Base-by-base conservation (phyloP, 1,140 invertebrate genomes). In the Meteorus sp. region DNA sequence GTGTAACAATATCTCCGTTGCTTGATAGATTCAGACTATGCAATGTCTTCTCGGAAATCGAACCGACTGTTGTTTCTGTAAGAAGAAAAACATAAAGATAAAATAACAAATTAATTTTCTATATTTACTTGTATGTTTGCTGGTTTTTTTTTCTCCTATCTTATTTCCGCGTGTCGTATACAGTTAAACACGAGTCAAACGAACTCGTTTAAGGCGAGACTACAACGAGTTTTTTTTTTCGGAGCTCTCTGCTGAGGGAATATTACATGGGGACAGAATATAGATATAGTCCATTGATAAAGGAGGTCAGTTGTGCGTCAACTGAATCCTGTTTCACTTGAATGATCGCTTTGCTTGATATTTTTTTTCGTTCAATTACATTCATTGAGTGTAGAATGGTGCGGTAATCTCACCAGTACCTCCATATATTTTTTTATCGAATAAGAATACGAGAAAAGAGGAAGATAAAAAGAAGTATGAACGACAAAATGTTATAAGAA, bases 11-110 rank as follows among this genome's bases (percentile, higher is more conserved):
- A 13, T 78, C 71, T 13, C 76, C 76, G 73, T 78, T 79, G 64
- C 70, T 78, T 19, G 76, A 79, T 2, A 79, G 55, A 37, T 74
- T 76, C 47, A 81, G 48, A 61, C 78, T 81, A 66, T 78, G 74
- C 44, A 81, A 58, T 11, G 79, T 80, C 43, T 71, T 76, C 55
- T 80, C 77, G 9, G 78, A 80, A 27, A 78, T 58, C 11, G 74
- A 78, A 54, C 71, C 73, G 52, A 72, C 61, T 19, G 72, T 73
- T 20, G 69, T 66, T 52, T 80, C 79, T 80, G 73, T 3, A 73
- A 72, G 52, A 19, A 22, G 48, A 47, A 54, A 15, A 50, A 23
- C 41, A n/a, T 17, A 9, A 19, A 27, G 31, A 4, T 15, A 56
- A 19, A 9, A 59, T 25, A 37, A 35, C 39, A 11, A 6, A 35